phyloP scores from a whole-genome alignment of 2,113 vertebrate genomes.

The Zosterops pallidus region DNA sequence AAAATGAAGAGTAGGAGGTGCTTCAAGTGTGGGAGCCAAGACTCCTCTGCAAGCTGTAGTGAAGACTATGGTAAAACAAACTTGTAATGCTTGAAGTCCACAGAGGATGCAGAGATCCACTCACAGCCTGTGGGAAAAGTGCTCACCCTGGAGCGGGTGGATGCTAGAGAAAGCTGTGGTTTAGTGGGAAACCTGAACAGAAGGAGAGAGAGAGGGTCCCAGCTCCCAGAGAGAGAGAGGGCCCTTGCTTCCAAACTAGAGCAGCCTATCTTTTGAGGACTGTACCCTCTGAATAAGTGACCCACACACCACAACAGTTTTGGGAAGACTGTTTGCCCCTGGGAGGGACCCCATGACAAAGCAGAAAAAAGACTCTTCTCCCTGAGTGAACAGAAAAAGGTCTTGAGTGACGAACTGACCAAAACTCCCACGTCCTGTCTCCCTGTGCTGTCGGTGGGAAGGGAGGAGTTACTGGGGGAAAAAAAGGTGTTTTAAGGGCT shows the following conservation, averaged over 20 bases:
- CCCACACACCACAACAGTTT: background rate
- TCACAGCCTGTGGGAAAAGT: background rate
- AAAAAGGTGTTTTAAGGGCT: background rate
- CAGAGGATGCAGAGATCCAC: background rate
- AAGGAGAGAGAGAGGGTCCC: background rate
- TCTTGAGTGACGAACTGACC: background rate
- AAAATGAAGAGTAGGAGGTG: background rate
- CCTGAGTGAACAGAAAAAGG: background rate
- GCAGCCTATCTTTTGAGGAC: rapidly evolving
- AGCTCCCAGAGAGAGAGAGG: background rate
- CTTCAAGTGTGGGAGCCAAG: background rate
- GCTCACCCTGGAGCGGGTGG: rapidly evolving
- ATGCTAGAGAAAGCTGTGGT: background rate
- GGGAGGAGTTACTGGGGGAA: too few relatives aligned
- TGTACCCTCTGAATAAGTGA: too few relatives aligned
- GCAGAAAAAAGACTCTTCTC: background rate
- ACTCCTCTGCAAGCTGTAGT: background rate
- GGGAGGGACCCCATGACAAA: background rate
- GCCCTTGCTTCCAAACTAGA: background rate
- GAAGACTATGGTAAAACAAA: background rate
- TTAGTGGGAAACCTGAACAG: rapidly evolving
- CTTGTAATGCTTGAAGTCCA: background rate
- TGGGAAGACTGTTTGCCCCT: background rate
- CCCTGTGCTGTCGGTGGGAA: rapidly evolving
- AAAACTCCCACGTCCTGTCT: background rate